Evolutionary conservation across 2,113 vertebrate genomes (phyloP).

Genomic region (Notothenia rossii): DNA sequence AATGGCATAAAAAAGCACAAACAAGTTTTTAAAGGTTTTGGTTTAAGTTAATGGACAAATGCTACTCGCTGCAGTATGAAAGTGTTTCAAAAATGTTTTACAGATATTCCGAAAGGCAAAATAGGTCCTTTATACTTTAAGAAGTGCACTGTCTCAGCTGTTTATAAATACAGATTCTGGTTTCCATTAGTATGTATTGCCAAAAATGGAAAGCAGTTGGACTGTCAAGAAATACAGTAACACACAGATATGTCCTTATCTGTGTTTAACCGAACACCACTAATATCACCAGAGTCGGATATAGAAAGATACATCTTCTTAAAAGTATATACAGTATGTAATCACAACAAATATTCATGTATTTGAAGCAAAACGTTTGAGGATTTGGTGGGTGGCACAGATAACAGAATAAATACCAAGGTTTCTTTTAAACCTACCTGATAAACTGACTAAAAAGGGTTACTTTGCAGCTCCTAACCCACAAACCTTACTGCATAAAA

Average conservation of each 20-base stretch:
- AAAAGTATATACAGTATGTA: background rate
- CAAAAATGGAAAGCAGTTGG: background rate
- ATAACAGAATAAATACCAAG: background rate
- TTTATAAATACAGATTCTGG: background rate
- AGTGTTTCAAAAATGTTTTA: background rate
- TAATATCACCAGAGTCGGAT: background rate
- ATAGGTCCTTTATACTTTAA: background rate
- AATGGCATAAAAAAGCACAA: background rate
- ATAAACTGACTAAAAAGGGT: too few species aligned
- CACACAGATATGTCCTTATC: background rate
- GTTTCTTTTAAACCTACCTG: background rate
- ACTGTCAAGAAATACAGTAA: background rate
- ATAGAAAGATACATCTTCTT: background rate
- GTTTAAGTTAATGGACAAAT: too few species aligned
- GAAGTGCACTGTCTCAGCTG: background rate
- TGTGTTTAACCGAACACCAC: background rate
- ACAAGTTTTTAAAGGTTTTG: too few species aligned
- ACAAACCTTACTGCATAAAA: background rate
- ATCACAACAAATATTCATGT: background rate
- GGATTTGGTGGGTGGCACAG: background rate
- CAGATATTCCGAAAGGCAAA: background rate
- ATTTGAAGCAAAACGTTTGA: background rate
- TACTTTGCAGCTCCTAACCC: background rate
- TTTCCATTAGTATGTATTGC: background rate
- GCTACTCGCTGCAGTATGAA: background rate